phyloP scores from a whole-genome alignment of 2,888 invertebrate genomes.

The Balanococcus diminutus region DNA sequence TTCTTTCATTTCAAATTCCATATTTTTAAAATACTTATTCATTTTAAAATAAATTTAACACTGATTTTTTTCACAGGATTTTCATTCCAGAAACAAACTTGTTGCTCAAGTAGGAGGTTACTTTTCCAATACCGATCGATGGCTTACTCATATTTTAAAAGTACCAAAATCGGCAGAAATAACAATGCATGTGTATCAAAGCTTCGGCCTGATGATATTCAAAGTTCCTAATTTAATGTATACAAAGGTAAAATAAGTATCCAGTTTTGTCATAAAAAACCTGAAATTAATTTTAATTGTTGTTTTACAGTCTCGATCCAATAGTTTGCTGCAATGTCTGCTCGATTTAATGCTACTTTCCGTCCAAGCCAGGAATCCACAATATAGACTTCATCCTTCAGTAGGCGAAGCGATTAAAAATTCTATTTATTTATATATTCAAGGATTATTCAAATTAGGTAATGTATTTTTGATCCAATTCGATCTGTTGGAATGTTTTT shows the following conservation, averaged over 20 bases:
- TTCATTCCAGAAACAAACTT: conserved; percentile 58
- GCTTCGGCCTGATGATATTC: conserved; percentile 59
- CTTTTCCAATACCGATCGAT: conserved; percentile 59
- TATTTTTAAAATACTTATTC: background rate
- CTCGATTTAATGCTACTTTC: conserved; percentile 65
- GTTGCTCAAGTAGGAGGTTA: conserved; percentile 58
- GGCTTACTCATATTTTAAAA: conserved; percentile 58
- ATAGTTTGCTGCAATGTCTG: conserved; percentile 65
- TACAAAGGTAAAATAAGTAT: conserved; percentile 58
- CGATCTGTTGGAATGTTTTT: background rate
- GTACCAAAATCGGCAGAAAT: conserved; percentile 58
- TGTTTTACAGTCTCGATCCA: conserved; percentile 59
- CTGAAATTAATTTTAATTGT: background rate
- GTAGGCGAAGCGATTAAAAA: conserved; percentile 64
- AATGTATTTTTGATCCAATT: conserved; percentile 62
- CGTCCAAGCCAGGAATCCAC: conserved; percentile 63
- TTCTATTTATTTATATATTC: conserved; percentile 65
- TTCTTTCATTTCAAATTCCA: background rate
- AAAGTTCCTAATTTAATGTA: conserved; percentile 59
- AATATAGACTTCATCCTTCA: conserved; percentile 62
- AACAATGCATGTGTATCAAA: conserved; percentile 58
- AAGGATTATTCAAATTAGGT: conserved; percentile 65
- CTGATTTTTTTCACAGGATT: conserved; percentile 58
- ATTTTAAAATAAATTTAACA: background rate
- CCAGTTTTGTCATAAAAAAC: background rate